phyloP scores from a whole-genome alignment of 2,113 vertebrate species.

The Leptobrachium ailaonicum region DNA sequence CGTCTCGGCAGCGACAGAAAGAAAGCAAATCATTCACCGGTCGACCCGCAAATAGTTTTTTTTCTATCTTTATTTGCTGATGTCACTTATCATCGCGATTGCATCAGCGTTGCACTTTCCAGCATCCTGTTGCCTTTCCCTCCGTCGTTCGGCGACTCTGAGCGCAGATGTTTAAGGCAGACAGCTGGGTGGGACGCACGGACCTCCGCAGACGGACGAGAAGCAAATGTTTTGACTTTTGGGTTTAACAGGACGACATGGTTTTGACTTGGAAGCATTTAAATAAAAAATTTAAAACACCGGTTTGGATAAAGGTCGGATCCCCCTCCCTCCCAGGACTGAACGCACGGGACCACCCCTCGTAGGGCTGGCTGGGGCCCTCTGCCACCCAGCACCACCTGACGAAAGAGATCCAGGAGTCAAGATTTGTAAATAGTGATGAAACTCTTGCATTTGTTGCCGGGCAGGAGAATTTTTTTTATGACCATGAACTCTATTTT shows the following conservation, averaged over 20 bases:
- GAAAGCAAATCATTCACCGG: too few species aligned
- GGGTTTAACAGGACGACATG: background rate
- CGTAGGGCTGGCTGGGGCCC: background rate
- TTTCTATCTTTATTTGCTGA: background rate
- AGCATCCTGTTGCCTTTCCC: background rate
- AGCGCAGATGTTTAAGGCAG: background rate
- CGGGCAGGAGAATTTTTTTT: too few species aligned
- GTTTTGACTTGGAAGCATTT: background rate
- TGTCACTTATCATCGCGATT: background rate
- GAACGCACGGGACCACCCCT: background rate
- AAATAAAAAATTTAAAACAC: background rate
- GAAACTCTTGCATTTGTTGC: conserved; percentile 11
- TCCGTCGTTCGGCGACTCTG: background rate
- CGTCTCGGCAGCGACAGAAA: too few species aligned
- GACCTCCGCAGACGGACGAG: background rate
- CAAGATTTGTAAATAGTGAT: conserved; percentile 16
- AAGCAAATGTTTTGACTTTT: conserved; percentile 14
- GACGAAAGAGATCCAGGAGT: conserved; percentile 10
- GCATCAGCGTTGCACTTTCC: background rate
- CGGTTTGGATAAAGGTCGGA: background rate
- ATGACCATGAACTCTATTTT: too few species aligned
- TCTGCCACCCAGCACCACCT: conserved; percentile 7
- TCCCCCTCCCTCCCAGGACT: background rate
- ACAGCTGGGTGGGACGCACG: background rate
- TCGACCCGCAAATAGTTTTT: too few species aligned